Percentiles rank a stretch among this genome's conserved stretches.
These are phyloP conservation scores for Centrocercus urophasianus DNA, from an alignment of 2,113 vertebrate species.

Conservation along the genomic window DNA sequence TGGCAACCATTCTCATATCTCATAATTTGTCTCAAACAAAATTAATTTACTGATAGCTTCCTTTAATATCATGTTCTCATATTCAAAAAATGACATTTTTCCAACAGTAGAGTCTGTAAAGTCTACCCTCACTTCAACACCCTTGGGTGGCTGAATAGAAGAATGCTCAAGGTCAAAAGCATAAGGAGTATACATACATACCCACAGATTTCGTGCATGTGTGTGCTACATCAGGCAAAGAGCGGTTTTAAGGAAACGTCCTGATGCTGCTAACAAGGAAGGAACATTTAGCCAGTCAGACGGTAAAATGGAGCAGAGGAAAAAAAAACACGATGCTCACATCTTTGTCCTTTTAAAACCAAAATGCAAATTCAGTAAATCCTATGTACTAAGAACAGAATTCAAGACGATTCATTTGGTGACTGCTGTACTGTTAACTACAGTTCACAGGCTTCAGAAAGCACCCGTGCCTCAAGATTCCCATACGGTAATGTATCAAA, in stretches of 20 bases:
- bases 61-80: neutral
- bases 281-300: neutral
- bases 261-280: neutral
- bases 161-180: neutral
- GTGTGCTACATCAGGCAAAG: fast-evolving
- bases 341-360: neutral
- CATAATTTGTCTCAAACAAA: neutral
- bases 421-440: neutral
- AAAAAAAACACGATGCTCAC: neutral
- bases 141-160: neutral
- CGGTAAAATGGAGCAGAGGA: neutral
- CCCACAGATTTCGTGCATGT: fast-evolving
- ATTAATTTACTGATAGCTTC: neutral
- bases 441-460: neutral
- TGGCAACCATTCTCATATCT: neutral
- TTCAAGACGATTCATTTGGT: neutral
- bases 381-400: neutral
- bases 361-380: neutral
- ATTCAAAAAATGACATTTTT: neutral
- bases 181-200: neutral
- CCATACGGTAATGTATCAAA: neutral
- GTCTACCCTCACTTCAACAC: neutral
- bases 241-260: neutral
- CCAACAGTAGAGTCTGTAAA: neutral
- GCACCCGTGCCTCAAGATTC: neutral